Evolutionary conservation across 2,113 vertebrate species (phyloP).

Genomic region (Ploceus nigricollis): DNA sequence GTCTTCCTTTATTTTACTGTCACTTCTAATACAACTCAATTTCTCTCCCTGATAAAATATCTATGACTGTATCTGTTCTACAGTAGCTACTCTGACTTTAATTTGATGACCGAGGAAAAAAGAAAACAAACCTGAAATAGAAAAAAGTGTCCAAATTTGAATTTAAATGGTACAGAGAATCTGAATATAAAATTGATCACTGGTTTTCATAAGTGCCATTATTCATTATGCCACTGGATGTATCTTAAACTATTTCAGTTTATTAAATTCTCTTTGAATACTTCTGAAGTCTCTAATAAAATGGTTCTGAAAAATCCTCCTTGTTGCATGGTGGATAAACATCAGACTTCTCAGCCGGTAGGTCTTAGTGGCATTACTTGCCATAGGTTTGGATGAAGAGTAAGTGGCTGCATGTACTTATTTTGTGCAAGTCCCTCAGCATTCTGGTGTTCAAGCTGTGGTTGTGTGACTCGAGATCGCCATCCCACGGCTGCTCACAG

Average conservation of each 20-base stretch:
- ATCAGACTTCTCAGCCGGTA: not conserved
- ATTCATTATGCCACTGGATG: not conserved
- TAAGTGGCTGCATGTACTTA: not conserved
- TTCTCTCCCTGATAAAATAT: not conserved
- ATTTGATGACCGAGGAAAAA: not conserved
- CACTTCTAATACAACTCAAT: not conserved
- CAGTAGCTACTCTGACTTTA: not conserved
- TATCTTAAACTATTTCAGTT: not conserved
- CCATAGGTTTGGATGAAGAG: not conserved
- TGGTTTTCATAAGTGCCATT: not conserved
- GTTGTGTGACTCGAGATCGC: slow-evolving; percentile 19
- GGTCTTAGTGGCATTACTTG: not conserved
- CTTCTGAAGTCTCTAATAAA: not conserved
- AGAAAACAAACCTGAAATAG: not conserved
- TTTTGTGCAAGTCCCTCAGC: not conserved
- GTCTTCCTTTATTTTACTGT: not conserved
- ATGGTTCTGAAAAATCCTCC: not conserved
- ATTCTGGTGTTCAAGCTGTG: not conserved
- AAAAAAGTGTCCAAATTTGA: not conserved
- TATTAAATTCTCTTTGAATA: not conserved
- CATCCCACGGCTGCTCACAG: slow-evolving; percentile 50
- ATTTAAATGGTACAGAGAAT: not conserved
- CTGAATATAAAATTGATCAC: not conserved
- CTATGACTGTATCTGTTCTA: not conserved
- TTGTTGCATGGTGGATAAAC: not conserved